These are phyloP conservation scores for Megalops atlanticus DNA, from an alignment of 2,113 vertebrate genomes.

Conservation along the genomic window DNA sequence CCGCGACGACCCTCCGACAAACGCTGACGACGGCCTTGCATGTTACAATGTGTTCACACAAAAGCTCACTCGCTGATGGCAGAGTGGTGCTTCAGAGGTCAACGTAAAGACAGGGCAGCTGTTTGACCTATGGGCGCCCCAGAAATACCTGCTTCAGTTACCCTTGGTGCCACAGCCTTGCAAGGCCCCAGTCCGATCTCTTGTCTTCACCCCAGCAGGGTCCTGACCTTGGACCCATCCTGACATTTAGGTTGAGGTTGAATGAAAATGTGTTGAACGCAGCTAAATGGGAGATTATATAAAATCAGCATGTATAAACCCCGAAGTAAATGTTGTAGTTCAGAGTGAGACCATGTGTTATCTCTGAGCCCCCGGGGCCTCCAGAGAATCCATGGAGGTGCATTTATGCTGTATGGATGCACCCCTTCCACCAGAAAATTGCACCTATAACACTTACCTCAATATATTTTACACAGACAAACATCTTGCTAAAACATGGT, in stretches of 20 bases:
- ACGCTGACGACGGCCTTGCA: background rate
- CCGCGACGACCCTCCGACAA: background rate
- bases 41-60: background rate
- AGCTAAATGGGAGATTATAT: background rate
- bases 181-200: background rate
- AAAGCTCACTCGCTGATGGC: background rate
- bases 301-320: conserved; percentile 11
- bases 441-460: too few species aligned
- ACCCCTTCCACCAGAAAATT: background rate
- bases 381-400: background rate
- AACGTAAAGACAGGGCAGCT: background rate
- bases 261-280: background rate
- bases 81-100: background rate
- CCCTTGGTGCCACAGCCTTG: background rate
- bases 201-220: background rate
- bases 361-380: background rate
- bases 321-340: background rate
- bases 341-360: background rate
- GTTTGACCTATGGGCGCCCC: background rate
- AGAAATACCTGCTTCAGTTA: background rate
- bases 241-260: background rate
- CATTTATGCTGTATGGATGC: background rate
- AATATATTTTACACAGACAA: too few species aligned
- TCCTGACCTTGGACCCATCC: background rate
- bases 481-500: too few species aligned